These are phyloP conservation scores for Syngnathus acus DNA, from an alignment of 2,797 vertebrate species.

Conservation along the genomic window DNA sequence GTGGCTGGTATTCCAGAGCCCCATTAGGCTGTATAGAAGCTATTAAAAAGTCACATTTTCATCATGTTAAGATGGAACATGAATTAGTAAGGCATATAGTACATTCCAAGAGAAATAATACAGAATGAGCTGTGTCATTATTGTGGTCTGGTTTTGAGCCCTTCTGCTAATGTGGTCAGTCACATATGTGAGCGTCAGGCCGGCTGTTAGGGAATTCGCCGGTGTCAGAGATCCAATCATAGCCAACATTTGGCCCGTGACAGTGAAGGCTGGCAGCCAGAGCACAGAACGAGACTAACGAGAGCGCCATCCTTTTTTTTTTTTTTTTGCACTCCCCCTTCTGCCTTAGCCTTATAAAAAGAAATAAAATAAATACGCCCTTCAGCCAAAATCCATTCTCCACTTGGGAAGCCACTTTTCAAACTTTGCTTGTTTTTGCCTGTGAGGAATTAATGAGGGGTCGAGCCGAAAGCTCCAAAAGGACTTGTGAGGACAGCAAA, in stretches of 20 bases:
- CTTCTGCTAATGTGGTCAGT: neutral
- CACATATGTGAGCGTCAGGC: too few species aligned
- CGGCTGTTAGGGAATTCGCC: neutral
- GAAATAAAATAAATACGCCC: neutral
- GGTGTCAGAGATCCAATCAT: neutral
- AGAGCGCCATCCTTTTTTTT: constrained; percentile 16
- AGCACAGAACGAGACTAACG: constrained; percentile 26
- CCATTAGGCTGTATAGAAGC: neutral
- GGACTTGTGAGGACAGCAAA: constrained; percentile 16
- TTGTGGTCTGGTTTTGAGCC: neutral
- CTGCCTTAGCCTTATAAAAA: neutral
- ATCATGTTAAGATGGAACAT: constrained; percentile 6
- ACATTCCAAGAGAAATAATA: neutral
- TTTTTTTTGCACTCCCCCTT: neutral
- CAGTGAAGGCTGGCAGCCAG: constrained; percentile 12
- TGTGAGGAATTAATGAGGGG: constrained; percentile 23
- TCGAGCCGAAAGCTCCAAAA: constrained; percentile 13
- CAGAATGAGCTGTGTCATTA: neutral
- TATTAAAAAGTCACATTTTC: neutral
- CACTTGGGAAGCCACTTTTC: neutral
- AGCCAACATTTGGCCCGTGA: neutral
- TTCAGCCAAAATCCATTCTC: neutral
- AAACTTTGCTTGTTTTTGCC: constrained; percentile 13
- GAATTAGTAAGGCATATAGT: neutral
- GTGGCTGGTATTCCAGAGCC: too few species aligned